phyloP scores from a whole-genome alignment of 2,888 invertebrate species.

The Pelosia muscerda region DNA sequence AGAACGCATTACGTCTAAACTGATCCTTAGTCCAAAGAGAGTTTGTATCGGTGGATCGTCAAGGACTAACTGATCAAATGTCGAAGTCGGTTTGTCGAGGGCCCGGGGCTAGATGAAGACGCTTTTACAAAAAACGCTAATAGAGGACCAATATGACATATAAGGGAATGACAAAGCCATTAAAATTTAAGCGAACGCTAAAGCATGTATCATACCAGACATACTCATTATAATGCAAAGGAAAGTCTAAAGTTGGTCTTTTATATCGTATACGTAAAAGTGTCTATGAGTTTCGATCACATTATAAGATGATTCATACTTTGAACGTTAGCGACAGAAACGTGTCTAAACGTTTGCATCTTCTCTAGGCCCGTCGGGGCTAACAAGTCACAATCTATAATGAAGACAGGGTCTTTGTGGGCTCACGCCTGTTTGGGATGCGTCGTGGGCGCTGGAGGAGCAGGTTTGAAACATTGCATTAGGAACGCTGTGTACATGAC shows the following conservation, averaged over 20 bases:
- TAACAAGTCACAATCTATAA: constrained; percentile 57
- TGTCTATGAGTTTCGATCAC: not conserved
- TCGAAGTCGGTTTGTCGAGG: constrained; percentile 48
- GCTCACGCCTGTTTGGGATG: constrained; percentile 90
- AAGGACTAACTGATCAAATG: constrained; percentile 58
- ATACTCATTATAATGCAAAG: not conserved
- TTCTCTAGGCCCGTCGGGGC: constrained; percentile 34
- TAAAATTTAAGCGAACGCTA: constrained; percentile 8
- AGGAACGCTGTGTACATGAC: constrained; percentile 96
- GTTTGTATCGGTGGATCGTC: constrained; percentile 58
- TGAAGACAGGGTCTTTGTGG: constrained; percentile 49
- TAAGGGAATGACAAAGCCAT: constrained; percentile 11
- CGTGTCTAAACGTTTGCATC: constrained; percentile 31
- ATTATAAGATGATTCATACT: constrained; percentile 9
- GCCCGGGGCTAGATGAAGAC: constrained; percentile 31
- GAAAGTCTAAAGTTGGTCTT: not conserved
- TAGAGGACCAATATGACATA: constrained; percentile 30
- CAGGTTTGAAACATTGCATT: constrained; percentile 94
- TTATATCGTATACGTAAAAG: not conserved
- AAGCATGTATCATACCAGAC: not conserved
- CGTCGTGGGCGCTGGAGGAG: constrained; percentile 87
- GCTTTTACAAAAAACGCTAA: constrained; percentile 10
- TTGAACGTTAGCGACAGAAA: constrained; percentile 3
- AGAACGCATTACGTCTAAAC: constrained; percentile 69
- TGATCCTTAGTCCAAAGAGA: constrained; percentile 56